These are phyloP conservation scores for Phthorimaea operculella DNA, from an alignment of 1,140 invertebrate genomes.

Conservation along the genomic window DNA sequence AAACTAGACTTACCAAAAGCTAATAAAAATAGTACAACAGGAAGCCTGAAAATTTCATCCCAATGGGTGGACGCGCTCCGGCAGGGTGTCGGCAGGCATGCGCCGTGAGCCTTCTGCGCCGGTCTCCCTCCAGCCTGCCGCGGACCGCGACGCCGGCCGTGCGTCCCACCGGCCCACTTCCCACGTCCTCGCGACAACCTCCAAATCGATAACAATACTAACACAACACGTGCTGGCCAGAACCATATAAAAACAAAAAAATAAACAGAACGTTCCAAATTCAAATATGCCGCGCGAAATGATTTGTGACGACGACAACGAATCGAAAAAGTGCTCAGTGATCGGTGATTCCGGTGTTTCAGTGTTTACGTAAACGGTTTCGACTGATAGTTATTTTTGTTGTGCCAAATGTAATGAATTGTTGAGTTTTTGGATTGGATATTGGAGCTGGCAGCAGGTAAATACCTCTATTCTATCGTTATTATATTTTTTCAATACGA, in stretches of 20 bases:
- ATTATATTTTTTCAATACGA: too few species aligned
- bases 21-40: not conserved
- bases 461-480: too few species aligned
- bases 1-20: too few species aligned
- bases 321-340: slow-evolving; percentile 19
- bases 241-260: slow-evolving; percentile 16
- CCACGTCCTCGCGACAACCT: slow-evolving; percentile 10
- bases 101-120: slow-evolving; percentile 38
- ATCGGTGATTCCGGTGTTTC: slow-evolving; percentile 32
- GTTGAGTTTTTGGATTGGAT: too few species aligned
- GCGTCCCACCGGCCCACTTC: not conserved
- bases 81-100: slow-evolving; percentile 38
- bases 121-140: slow-evolving; percentile 33
- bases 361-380: not conserved
- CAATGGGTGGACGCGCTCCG: slow-evolving; percentile 22
- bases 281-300: too few species aligned
- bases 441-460: too few species aligned
- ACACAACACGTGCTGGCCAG: slow-evolving; percentile 26
- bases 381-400: slow-evolving; percentile 20
- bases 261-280: not conserved
- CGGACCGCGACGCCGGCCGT: slow-evolving; percentile 39
- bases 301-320: too few species aligned
- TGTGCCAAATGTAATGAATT: too few species aligned
- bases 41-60: slow-evolving; percentile 13
- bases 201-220: slow-evolving; percentile 48